These are phyloP conservation scores for Natrix natrix DNA, from an alignment of 2,797 vertebrate species.

Conservation along the genomic window DNA sequence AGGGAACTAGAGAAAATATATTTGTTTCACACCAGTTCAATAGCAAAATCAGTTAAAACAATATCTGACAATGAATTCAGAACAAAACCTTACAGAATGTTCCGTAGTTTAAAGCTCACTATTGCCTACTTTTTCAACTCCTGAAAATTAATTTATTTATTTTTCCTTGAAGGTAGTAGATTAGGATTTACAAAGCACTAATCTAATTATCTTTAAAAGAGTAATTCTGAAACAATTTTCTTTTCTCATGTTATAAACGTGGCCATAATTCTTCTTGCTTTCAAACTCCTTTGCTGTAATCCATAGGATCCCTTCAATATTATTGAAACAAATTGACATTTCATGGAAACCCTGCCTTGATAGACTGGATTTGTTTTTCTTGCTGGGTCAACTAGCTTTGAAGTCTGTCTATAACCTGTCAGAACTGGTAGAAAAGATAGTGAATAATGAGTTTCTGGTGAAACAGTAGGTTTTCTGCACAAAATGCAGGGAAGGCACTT, in stretches of 20 bases:
- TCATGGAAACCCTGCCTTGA: neutral
- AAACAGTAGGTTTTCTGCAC: conserved; percentile 19
- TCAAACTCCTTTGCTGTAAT: neutral
- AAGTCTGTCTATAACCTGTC: neutral
- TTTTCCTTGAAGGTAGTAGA: neutral
- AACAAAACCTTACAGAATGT: neutral
- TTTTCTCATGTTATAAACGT: neutral
- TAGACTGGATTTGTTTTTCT: neutral
- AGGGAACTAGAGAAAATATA: neutral
- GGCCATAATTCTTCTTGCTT: neutral
- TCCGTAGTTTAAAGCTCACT: neutral
- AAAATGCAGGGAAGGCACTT: conserved; percentile 47
- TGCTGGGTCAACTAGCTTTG: neutral
- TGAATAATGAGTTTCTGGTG: neutral
- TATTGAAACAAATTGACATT: neutral
- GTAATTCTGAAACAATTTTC: neutral
- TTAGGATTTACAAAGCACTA: neutral
- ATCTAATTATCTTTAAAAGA: neutral
- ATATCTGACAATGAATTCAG: neutral
- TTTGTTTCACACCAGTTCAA: neutral
- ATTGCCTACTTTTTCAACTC: neutral
- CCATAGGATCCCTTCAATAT: neutral
- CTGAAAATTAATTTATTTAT: neutral
- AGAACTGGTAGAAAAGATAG: rapidly evolving
- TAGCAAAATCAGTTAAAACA: neutral